Base-by-base conservation (phyloP, 1,140 invertebrate genomes). In the Eufriesea mexicana region DNA sequence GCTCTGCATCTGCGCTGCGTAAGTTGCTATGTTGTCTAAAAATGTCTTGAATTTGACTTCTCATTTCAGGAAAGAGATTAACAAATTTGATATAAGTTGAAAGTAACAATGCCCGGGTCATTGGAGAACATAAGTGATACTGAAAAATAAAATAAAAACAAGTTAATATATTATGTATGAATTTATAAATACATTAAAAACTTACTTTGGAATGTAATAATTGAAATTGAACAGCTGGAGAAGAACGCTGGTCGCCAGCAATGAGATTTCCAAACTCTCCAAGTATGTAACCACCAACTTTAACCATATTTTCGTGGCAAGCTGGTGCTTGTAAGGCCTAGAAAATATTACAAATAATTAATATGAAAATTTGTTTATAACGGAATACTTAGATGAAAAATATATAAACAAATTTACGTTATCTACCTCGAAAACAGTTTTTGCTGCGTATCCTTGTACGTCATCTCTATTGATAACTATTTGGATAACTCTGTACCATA, bases 281-380 rank as follows among this genome's bases (percentile, higher is more conserved):
- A 62, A 99, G 95, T 90, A 99, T 99, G 90, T 99, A 99, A 47
- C 99, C 99, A 74, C 99, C 99, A 66, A 99, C 99, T 96, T 99
- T 99, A 0, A 99, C 99, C 99, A 99, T 99, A 94, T 99, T 99
- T 95, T 99, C 99, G 94, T 99, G 99, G 93, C 99, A 99, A 70
- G 99, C 99, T 47, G 98, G 98, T 64, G 99, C 98, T 96, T 99
- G 98, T 68, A 99, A 94, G 84, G 99, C 98, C 96, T 97, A 90
- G 16, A 25, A 72, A 14, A 82, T 9, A 47, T 45, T 8, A n/a
- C 5, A 49, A n/a, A 28, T 20, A 20, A 45, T 25, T 20, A 25
- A 47, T 6, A 47, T 16, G 0, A 35, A 35, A 54, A 16, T 1
- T 23, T 42, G 5, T 35, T 67, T n/a, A 6, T 16, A 42, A 67